phyloP scores from a whole-genome alignment of 2,113 vertebrate genomes.

The Triplophysa siluroides region DNA sequence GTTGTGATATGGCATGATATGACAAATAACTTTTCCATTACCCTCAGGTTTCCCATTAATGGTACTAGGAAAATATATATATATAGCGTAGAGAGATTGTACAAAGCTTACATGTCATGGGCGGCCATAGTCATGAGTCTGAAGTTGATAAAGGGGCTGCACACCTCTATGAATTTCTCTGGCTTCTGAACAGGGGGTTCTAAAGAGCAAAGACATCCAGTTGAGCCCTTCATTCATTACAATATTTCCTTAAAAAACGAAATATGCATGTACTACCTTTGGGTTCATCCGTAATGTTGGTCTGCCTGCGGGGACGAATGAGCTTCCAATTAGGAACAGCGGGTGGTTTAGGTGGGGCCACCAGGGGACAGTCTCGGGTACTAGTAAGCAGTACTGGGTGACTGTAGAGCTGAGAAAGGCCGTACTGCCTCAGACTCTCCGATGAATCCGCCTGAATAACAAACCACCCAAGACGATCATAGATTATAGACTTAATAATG shows the following conservation, averaged over 20 bases:
- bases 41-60: neutral
- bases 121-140: conserved; percentile 38
- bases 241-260: neutral
- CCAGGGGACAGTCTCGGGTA: conserved; percentile 80
- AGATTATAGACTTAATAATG: conserved; percentile 55
- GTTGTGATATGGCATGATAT: neutral
- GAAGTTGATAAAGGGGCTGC: conserved; percentile 68
- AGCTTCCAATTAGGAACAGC: conserved; percentile 82
- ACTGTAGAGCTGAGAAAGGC: conserved; percentile 79
- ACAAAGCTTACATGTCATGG: conserved; percentile 57
- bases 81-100: too few relatives aligned
- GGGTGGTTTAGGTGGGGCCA: conserved; percentile 66
- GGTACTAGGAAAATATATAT: neutral
- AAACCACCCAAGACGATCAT: conserved; percentile 30
- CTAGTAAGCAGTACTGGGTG: conserved; percentile 83
- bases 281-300: conserved; percentile 79
- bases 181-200: conserved; percentile 63
- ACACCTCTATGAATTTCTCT: conserved; percentile 68
- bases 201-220: conserved; percentile 47
- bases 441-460: conserved; percentile 78
- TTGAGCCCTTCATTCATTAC: neutral
- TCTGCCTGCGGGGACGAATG: conserved; percentile 78
- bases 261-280: conserved; percentile 67
- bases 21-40: conserved; percentile 17
- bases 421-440: conserved; percentile 81